Evolutionary conservation across 2,113 vertebrate genomes (phyloP), one percentile per base, ranked within the genome.

Genomic region (Aegypius monachus): DNA sequence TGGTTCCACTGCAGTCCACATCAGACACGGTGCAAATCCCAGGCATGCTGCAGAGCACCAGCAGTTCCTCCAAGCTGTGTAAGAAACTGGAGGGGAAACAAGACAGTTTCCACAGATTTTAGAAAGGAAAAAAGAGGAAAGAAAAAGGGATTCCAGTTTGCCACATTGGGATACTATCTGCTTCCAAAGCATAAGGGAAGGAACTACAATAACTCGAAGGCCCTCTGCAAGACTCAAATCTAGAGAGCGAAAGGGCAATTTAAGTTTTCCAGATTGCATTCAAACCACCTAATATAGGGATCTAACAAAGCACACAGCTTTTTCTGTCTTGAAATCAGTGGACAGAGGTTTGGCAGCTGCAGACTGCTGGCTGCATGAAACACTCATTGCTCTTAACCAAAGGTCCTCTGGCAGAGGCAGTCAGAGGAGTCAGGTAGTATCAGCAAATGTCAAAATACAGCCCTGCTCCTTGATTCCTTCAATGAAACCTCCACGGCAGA

Each of bases 21-120:
- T 13, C 74, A 67, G 40, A 74, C 3, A 2, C 0, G 7, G 65
- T 1, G 0, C 20, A 31, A 55, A 85, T 4, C 6, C 38, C 12
- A 6, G 50, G 71, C 70, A 78, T 0, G 1, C 53, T 58, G 75
- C 81, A 59, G 81, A 94, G 81, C 80, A 59, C 56, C 66, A 55
- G 43, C 43, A 43, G 55, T 9, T 82, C 43, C 71, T 92, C 55
- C 61, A n/a, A 74, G 55, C 48, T 21, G 11, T 19, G 25, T 20
- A 59, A 74, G 55, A 3, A 23, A 61, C 40, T 48, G 25, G 27
- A 86, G 19, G 17, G 42, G 32, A 78, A 86, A 63, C 10, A 11
- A 74, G 42, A 58, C 19, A 45, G 62, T 32, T 96, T 59, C 38
- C 6, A 2, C 36, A 70, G 42, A 53, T 70, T 68, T 78, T 48